Conservation (phyloP, 2,797 vertebrate genomes). For the Odontamblyopus lacepedii region DNA sequence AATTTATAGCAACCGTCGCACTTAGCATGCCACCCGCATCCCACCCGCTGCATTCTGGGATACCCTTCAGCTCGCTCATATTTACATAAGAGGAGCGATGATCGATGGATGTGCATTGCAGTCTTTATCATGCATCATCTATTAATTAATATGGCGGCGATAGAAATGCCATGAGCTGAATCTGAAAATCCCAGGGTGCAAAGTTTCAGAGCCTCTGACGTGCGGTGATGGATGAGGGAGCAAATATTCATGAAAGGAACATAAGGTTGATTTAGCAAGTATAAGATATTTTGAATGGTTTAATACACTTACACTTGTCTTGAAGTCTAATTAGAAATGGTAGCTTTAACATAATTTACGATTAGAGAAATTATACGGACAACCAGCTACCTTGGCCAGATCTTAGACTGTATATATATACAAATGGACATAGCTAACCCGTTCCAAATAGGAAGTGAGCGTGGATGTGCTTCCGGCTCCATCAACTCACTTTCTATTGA, state of each 20-base stretch:
- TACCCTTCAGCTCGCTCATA: conserved; percentile 1
- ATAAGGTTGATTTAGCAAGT: not conserved
- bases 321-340: not conserved
- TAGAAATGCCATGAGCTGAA: conserved; percentile 19
- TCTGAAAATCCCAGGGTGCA: conserved; percentile 19
- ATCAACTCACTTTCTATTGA: too few species aligned
- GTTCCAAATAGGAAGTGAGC: too few species aligned
- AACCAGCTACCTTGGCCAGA: too few species aligned
- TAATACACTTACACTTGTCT: not conserved
- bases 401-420: too few species aligned
- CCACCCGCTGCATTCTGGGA: conserved; percentile 26
- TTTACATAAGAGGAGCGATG: conserved; percentile 15
- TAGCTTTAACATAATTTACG: too few species aligned
- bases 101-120: conserved; percentile 27
- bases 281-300: not conserved
- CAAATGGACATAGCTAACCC: too few species aligned
- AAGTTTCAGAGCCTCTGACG: not conserved
- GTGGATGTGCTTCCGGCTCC: too few species aligned
- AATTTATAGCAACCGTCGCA: conserved; percentile 2
- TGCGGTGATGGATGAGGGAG: not conserved
- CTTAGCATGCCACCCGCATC: conserved; percentile 15
- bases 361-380: too few species aligned
- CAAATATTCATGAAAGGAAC: not conserved
- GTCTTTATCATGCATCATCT: conserved; percentile 29
- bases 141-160: conserved; percentile 41